A percentile compares a stretch with the other conserved stretches of the same genome.
phyloP scores from a whole-genome alignment of 2,113 vertebrate genomes.

The Centrocercus urophasianus region DNA sequence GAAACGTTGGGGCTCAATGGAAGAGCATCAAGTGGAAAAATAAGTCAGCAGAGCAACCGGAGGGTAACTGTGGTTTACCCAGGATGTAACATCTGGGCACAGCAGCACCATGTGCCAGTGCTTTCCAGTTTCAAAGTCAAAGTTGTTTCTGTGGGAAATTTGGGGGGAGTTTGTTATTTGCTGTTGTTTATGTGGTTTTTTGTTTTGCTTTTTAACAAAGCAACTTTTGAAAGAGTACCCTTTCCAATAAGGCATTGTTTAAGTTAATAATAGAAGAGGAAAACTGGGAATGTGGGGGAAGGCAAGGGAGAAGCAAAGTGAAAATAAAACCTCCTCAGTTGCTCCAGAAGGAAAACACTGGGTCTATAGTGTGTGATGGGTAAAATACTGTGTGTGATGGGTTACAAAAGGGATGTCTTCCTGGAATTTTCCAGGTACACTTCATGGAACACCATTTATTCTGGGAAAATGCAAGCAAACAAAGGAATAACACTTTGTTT shows the following conservation, averaged over 20 bases:
- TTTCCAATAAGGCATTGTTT: constrained; percentile 57
- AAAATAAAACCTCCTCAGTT: not conserved
- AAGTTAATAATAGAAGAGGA: constrained; percentile 41
- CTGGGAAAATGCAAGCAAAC: rapidly evolving
- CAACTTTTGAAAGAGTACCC: not conserved
- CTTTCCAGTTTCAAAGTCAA: constrained; percentile 42
- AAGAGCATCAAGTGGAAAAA: constrained; percentile 13
- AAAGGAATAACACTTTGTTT: rapidly evolving
- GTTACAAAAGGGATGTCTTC: not conserved
- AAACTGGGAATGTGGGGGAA: not conserved
- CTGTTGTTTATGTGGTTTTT: constrained; percentile 2
- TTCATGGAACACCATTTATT: not conserved
- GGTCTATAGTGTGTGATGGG: not conserved
- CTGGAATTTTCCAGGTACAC: not conserved
- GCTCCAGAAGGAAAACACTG: not conserved
- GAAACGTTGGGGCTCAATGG: not conserved
- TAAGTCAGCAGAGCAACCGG: constrained; percentile 15
- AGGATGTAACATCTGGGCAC: constrained; percentile 6
- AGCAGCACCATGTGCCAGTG: not conserved
- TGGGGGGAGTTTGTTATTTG: not conserved
- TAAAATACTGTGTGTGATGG: not conserved
- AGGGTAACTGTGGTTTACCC: constrained; percentile 17
- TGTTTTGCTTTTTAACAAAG: constrained; percentile 56
- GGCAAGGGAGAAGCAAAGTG: not conserved
- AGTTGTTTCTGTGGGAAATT: constrained; percentile 48